These are phyloP conservation scores for Pseudochromis fuscus DNA, from an alignment of 2,797 vertebrate species.

Conservation along the genomic window DNA sequence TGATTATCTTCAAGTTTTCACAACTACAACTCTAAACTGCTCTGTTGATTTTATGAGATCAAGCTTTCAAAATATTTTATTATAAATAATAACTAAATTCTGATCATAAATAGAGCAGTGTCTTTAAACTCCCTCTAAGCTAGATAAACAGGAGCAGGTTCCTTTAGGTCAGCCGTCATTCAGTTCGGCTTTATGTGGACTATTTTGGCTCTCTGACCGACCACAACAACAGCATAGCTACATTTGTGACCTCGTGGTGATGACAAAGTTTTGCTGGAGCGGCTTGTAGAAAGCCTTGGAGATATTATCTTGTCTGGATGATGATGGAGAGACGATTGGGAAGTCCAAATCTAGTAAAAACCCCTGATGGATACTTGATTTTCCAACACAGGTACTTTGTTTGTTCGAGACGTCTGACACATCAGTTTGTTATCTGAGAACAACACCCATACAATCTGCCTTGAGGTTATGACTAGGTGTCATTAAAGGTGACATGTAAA, in stretches of 20 bases:
- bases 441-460: constrained; percentile 25
- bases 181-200: constrained; percentile 4
- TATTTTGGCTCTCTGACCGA: constrained; percentile 14
- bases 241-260: constrained; percentile 37
- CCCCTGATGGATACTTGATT: neutral
- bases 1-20: neutral
- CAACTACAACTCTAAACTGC: neutral
- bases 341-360: neutral
- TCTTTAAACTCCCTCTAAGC: neutral
- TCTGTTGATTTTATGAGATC: neutral
- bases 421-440: constrained; percentile 13
- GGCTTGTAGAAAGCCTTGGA: neutral
- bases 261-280: constrained; percentile 18
- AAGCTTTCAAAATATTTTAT: neutral
- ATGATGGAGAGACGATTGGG: neutral
- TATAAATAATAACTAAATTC: neutral
- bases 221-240: constrained; percentile 17
- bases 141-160: neutral
- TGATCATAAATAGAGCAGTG: neutral
- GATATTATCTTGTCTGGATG: constrained; percentile 6
- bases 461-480: constrained; percentile 51
- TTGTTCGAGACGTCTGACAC: constrained; percentile 8
- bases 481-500: constrained; percentile 48
- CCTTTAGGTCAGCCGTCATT: neutral
- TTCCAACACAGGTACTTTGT: constrained; percentile 1